These are phyloP conservation scores for Apotomis turbidana DNA, from an alignment of 2,888 invertebrate genomes.

Conservation along the genomic window DNA sequence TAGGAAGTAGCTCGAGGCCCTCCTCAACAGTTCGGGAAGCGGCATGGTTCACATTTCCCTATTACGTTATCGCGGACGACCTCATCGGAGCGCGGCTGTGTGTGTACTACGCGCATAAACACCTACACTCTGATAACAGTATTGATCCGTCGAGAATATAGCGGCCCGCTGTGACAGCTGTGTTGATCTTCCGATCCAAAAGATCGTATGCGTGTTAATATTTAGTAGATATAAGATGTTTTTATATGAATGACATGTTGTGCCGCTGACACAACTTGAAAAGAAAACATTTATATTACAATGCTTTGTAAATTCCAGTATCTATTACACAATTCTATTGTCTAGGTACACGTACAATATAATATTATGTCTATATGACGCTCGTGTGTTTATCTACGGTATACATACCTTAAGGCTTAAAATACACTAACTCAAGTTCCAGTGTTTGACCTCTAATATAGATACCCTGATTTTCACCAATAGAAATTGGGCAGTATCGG, in stretches of 20 bases:
- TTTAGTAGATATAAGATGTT: neutral
- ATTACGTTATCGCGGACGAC: conserved; percentile 40
- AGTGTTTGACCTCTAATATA: too few relatives aligned
- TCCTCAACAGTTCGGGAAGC: conserved; percentile 88
- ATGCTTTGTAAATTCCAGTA: neutral
- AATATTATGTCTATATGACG: too few relatives aligned
- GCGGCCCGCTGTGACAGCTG: conserved; percentile 46
- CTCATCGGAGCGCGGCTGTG: conserved; percentile 67
- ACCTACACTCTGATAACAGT: conserved; percentile 80
- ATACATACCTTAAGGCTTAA: too few relatives aligned
- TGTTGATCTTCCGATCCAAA: conserved; percentile 15
- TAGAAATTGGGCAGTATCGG: too few relatives aligned
- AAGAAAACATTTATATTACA: conserved; percentile 14
- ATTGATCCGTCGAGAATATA: conserved; percentile 72
- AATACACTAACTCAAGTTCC: too few relatives aligned
- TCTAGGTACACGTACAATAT: too few relatives aligned
- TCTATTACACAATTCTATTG: conserved; percentile 1
- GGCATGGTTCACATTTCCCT: conserved; percentile 86
- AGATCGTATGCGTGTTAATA: conserved; percentile 1
- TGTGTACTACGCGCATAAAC: conserved; percentile 79
- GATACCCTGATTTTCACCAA: too few relatives aligned
- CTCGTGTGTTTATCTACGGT: neutral
- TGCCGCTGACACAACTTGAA: conserved; percentile 7
- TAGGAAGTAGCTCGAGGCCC: conserved; percentile 91
- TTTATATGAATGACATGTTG: neutral